phyloP scores from a whole-genome alignment of 2,797 vertebrate genomes.

The Acomys russatus region DNA sequence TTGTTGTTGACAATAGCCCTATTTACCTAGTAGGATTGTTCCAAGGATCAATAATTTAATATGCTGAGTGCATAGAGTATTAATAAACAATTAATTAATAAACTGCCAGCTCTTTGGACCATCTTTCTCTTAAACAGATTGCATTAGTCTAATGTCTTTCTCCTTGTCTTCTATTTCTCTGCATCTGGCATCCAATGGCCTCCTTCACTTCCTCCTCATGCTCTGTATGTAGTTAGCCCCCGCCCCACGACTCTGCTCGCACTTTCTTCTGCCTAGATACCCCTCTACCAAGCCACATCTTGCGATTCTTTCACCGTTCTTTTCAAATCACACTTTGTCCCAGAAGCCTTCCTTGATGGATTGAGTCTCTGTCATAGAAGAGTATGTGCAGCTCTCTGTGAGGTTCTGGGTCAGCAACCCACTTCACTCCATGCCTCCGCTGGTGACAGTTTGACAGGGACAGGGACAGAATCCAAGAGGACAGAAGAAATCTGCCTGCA shows the following conservation, averaged over 20 bases:
- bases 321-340: not conserved
- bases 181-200: not conserved
- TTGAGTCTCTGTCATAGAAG: not conserved
- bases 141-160: not conserved
- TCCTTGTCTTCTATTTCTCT: not conserved
- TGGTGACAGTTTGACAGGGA: not conserved
- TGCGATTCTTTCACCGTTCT: not conserved
- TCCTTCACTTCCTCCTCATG: too few relatives aligned
- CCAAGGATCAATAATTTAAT: not conserved
- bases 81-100: not conserved
- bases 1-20: not conserved
- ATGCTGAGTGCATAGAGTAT: not conserved
- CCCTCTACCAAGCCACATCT: not conserved
- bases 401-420: not conserved
- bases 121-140: not conserved
- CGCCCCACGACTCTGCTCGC: not conserved
- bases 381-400: accelerated
- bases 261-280: not conserved
- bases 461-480: not conserved
- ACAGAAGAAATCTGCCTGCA: not conserved
- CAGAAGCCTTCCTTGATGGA: not conserved
- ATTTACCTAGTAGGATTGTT: not conserved
- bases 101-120: not conserved
- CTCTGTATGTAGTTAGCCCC: not conserved
- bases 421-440: not conserved